Evolutionary conservation across 2,797 vertebrate genomes (phyloP).

Genomic region (Picus viridis): DNA sequence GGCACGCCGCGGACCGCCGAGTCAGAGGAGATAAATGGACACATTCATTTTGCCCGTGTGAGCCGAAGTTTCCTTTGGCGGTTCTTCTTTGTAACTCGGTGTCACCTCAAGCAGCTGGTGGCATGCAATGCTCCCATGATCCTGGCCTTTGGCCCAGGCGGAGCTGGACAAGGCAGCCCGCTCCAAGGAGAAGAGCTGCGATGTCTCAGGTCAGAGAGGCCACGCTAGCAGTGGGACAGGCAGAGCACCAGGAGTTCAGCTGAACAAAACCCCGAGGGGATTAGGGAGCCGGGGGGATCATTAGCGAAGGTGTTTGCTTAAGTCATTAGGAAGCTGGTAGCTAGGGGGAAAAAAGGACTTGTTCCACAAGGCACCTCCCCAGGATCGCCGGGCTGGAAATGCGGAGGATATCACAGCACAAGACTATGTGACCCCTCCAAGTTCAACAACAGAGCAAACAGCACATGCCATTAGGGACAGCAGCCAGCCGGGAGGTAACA

Average conservation of each 20-base stretch:
- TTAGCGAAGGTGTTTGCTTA: constrained; percentile 95
- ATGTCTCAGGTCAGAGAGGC: constrained; percentile 93
- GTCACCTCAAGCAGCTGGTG: constrained; percentile 96
- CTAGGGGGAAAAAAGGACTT: constrained; percentile 80
- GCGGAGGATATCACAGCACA: constrained; percentile 84
- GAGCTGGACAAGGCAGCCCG: constrained; percentile 90
- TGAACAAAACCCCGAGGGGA: constrained; percentile 89
- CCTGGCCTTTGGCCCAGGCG: constrained; percentile 94
- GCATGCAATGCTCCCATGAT: constrained; percentile 86
- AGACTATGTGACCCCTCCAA: constrained; percentile 89
- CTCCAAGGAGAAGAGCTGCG: constrained; percentile 86
- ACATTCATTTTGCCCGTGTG: constrained; percentile 78
- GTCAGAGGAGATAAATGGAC: constrained; percentile 78
- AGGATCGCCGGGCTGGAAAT: constrained; percentile 85
- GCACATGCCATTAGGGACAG: constrained; percentile 88
- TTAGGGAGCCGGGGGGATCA: constrained; percentile 85
- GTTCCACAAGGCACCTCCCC: constrained; percentile 80
- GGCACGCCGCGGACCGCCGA: not conserved
- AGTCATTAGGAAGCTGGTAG: constrained; percentile 96
- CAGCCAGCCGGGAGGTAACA: constrained; percentile 78
- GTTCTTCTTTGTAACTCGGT: constrained; percentile 84
- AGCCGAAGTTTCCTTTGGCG: constrained; percentile 77
- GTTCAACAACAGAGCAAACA: constrained; percentile 99
- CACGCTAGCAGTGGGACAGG: constrained; percentile 88
- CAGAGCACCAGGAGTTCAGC: constrained; percentile 81